Evolutionary conservation across 2,797 vertebrate species (phyloP), one percentile per base, ranked within the genome.

Genomic region (Rhinoraja longicauda): DNA sequence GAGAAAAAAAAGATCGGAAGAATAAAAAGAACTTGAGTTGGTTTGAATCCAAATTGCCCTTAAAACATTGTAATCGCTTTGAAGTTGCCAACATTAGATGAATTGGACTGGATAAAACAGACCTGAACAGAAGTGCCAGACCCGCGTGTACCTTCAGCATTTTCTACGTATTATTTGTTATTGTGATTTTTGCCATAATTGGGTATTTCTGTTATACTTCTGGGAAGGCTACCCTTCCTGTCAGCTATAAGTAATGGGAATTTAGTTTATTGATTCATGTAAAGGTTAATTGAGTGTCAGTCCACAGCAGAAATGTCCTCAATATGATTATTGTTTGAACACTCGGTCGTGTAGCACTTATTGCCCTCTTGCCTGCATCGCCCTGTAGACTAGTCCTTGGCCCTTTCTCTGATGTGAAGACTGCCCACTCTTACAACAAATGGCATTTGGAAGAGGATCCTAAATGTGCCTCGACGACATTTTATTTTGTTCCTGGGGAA

Each of bases 191-290:
- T 64, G 26, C 29, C 5, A 64, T 64, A 26, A 17, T 59, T 59
- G 26, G 29, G 82, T 62, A 32, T 64, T 88, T 67, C 64, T 45
- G 39, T 81, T 45, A 24, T 53, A 26, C 15, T 26, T 12, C 53
- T 57, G 45, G 45, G 24, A 57, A 4, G 8, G 8, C 53, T 82
- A 19, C 59, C 57, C 6, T 64, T 17, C 29, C n/a, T 62, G n/a
- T 4, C 13, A 62, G 5, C 53, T 29, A 59, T 19, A 57, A n/a
- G 4, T 32, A 32, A 88, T 88, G 29, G 32, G 32, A n/a, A 64
- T 64, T 88, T 88, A 88, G n/a, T n/a, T 88, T 88, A 64, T 64
- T 88, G 59, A 64, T 64, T 19, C 84, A 88, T 21, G n/a, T 64
- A 88, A 64, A 64, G 84, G 57, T 88, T 88, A 88, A 64, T 32